A percentile compares a stretch with the other conserved stretches of the same genome.
Conservation (phyloP, 2,113 vertebrate species). For the Hyperopisus bebe region DNA sequence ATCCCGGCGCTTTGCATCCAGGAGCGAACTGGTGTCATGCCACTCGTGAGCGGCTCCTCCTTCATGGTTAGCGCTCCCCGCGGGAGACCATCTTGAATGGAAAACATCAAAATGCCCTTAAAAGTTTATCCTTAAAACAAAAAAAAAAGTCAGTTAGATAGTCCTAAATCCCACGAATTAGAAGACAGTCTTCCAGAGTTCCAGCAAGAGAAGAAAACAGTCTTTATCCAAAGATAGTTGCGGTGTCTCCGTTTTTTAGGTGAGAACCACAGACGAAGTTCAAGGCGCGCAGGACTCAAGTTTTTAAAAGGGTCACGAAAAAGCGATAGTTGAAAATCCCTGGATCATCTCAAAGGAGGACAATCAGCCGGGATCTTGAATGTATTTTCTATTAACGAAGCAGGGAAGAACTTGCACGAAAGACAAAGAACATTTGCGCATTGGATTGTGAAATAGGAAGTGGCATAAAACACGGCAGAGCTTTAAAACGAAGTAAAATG, state of each 20-base stretch:
- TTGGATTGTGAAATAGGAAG: conserved; percentile 59
- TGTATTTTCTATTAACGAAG: conserved; percentile 46
- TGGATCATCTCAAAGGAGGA: conserved; percentile 49
- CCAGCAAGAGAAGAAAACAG: conserved; percentile 35
- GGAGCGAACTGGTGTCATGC: conserved; percentile 84
- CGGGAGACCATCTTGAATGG: conserved; percentile 88
- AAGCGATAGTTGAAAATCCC: conserved; percentile 36
- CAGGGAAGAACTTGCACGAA: conserved; percentile 55
- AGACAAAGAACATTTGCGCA: conserved; percentile 49
- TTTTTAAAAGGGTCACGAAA: conserved; percentile 52
- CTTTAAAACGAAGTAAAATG: conserved; percentile 72
- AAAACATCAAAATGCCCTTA: conserved; percentile 78
- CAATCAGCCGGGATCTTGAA: conserved; percentile 52
- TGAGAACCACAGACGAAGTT: conserved; percentile 57
- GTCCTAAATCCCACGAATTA: conserved; percentile 48
- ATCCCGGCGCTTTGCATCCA: conserved; percentile 92
- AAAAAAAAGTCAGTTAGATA: conserved; percentile 45
- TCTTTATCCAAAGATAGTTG: conserved; percentile 60
- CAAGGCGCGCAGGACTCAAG: conserved; percentile 50
- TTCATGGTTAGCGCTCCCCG: conserved; percentile 89
- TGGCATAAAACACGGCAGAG: conserved; percentile 59
- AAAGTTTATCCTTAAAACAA: conserved; percentile 38
- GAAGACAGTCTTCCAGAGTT: conserved; percentile 34
- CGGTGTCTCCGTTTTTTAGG: conserved; percentile 53
- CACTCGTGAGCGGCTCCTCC: conserved; percentile 85